These are phyloP conservation scores for Muntiacus muntjak DNA, from an alignment of 2,113 vertebrate species.

Conservation along the genomic window DNA sequence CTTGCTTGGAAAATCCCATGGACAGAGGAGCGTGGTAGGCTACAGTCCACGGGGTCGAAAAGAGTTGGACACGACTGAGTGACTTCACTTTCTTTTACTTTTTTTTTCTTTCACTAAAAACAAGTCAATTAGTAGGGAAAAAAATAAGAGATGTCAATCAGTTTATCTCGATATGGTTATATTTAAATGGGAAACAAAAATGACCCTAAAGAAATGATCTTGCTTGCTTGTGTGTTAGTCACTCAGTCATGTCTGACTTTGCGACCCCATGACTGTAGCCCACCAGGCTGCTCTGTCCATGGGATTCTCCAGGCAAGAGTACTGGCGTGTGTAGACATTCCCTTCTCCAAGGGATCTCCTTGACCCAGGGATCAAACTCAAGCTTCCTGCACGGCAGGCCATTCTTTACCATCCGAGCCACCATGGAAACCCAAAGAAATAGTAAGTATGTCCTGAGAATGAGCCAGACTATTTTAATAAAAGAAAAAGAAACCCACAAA, in stretches of 20 bases:
- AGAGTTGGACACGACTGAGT: neutral
- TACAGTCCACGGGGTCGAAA: fast-evolving
- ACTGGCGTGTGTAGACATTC: neutral
- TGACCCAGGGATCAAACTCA: neutral
- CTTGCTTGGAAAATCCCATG: neutral
- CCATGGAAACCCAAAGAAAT: neutral
- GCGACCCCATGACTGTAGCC: neutral
- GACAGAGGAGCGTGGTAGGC: fast-evolving
- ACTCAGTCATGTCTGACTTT: neutral
- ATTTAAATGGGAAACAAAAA: neutral
- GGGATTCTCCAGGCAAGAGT: neutral
- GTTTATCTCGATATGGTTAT: neutral
- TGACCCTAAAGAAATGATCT: neutral
- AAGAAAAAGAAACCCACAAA: neutral
- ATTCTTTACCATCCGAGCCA: neutral
- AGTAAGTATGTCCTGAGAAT: neutral
- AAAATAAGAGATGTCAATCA: neutral
- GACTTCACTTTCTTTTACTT: neutral
- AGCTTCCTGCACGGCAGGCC: neutral
- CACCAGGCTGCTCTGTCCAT: neutral
- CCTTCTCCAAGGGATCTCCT: neutral
- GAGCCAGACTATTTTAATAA: neutral
- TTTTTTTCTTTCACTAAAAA: neutral
- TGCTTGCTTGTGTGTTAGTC: neutral
- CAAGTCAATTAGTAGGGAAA: neutral